Conservation (phyloP, 2,797 vertebrate species). For the Chaetodon trifasciatus region DNA sequence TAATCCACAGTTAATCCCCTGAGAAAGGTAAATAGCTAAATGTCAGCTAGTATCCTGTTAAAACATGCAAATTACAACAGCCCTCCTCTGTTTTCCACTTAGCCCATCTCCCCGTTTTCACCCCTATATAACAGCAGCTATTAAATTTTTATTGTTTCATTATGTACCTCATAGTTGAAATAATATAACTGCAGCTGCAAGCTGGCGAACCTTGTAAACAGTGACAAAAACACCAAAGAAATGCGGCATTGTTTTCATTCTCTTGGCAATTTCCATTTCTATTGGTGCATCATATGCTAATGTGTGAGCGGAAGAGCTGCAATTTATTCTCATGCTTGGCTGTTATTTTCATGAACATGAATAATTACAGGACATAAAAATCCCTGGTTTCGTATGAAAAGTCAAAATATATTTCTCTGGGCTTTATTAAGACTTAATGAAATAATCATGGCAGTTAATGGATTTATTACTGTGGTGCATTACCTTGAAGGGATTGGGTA, state of each 20-base stretch:
- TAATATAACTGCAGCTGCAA: constrained; percentile 32
- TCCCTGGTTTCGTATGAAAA: constrained; percentile 47
- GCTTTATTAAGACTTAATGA: constrained; percentile 64
- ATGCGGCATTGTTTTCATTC: neutral
- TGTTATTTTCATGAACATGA: constrained; percentile 39
- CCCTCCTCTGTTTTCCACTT: constrained; percentile 60
- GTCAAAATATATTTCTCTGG: constrained; percentile 54
- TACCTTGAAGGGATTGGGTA: constrained; percentile 62
- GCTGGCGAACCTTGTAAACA: constrained; percentile 25
- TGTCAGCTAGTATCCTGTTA: constrained; percentile 74
- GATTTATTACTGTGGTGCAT: constrained; percentile 58
- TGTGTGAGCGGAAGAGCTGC: constrained; percentile 18
- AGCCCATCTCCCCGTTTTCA: constrained; percentile 34
- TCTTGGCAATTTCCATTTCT: constrained; percentile 49
- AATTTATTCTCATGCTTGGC: constrained; percentile 10
- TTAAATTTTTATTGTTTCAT: constrained; percentile 55
- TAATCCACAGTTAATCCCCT: constrained; percentile 72
- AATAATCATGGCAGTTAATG: constrained; percentile 63
- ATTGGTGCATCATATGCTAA: constrained; percentile 45
- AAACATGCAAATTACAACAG: constrained; percentile 78
- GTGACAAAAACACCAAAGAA: neutral
- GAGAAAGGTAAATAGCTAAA: constrained; percentile 76
- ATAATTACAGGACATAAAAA: constrained; percentile 51
- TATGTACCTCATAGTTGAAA: constrained; percentile 44
- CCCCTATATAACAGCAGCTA: constrained; percentile 28